Evolutionary conservation across 2,888 invertebrate genomes (phyloP).

Genomic region (Synergus itoensis): DNA sequence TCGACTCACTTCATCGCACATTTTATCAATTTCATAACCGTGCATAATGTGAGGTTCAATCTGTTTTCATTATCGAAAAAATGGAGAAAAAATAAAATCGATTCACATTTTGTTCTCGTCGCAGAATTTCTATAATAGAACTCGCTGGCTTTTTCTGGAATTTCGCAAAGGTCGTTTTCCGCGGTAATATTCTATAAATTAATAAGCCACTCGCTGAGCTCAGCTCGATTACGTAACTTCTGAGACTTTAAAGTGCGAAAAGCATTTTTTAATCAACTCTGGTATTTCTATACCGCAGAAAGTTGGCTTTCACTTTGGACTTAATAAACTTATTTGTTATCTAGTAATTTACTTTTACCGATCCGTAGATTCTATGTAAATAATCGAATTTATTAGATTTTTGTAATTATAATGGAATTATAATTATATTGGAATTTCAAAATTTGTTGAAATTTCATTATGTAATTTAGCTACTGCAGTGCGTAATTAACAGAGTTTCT

Average conservation of each 20-base stretch:
- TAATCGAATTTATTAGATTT: background rate
- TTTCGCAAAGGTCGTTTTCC: background rate
- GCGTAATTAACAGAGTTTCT: background rate
- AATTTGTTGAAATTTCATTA: background rate
- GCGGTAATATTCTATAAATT: background rate
- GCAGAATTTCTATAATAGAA: background rate
- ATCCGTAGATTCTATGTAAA: background rate
- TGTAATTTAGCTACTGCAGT: background rate
- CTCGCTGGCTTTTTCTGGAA: background rate
- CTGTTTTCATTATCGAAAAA: background rate
- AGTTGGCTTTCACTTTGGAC: too few species aligned
- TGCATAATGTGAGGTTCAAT: conserved; percentile 32
- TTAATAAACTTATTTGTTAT: too few species aligned
- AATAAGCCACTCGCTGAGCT: conserved; percentile 1
- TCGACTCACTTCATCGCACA: conserved; percentile 11
- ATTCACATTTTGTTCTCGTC: background rate
- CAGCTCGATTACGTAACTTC: conserved; percentile 2
- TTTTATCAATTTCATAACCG: conserved; percentile 36
- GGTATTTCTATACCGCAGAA: background rate
- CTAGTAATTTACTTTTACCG: background rate
- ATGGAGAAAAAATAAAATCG: background rate
- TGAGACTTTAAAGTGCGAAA: background rate
- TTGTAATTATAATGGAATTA: background rate
- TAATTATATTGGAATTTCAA: background rate
- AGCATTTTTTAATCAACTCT: background rate